Base-by-base conservation (phyloP, 1,140 invertebrate species). In the Caenorhabditis latens region DNA sequence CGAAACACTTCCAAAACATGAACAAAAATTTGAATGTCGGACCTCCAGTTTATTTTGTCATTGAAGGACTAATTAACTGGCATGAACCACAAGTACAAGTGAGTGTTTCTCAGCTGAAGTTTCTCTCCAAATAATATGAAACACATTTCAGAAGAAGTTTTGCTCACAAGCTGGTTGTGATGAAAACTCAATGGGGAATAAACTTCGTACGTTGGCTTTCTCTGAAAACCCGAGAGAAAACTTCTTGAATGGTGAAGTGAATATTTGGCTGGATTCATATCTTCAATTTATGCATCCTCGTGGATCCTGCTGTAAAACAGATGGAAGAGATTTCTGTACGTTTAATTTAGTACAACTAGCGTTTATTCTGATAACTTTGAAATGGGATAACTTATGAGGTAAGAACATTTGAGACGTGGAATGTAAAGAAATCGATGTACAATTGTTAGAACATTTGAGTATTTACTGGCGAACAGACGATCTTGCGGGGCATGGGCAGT, bases 261-360 rank as follows among this genome's bases (percentile, higher is more conserved):
- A 95, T 50, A 97, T 96, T 6, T 98, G 97, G 97, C 91, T 98
- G 40, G 97, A 98, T 91, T 96, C 97, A 93, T 98, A 96, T 90
- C 95, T 96, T 85, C 95, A 96, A 91, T 98, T 97, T 96, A 93
- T 94, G 50, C 93, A 93, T 32, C 92, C 93, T 16, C 87, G 88
- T 16, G 91, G 90, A 46, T 53, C 19, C 48, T 94, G 94, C 90
- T 94, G 94, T 90, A 83, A 65, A 42, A 61, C 43, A 9, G 24
- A 79, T 50, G 71, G 71, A 79, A n/a, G 53, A 50, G 4, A 50
- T 11, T 79, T 79, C 40, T 79, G 71, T 79, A n/a, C 24, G 71
- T 79, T 7, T 21, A 63, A 63, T 9, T 11, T 1, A 32, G n/a
- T 24, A 43, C 46, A 79, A 53, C 43, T 79, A 79, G 71, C 71